Evolutionary conservation across 2,888 invertebrate species (phyloP).

Genomic region (Atrina japonica): DNA sequence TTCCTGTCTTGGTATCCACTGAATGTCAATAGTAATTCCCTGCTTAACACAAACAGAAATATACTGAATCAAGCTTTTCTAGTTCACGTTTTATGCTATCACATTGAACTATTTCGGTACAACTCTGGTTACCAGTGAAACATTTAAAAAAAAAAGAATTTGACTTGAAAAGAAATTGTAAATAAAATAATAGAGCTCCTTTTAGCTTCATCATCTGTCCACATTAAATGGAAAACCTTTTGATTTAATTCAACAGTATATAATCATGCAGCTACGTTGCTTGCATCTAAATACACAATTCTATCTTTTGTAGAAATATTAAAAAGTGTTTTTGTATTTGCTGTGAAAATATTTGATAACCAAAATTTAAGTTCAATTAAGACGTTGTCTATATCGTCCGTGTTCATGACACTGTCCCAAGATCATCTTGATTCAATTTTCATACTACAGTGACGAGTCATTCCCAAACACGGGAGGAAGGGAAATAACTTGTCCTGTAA

Average conservation of each 20-base stretch:
- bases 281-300: neutral
- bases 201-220: constrained; percentile 10
- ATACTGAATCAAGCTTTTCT: constrained; percentile 1
- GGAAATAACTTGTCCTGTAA: constrained; percentile 17
- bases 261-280: neutral
- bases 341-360: neutral
- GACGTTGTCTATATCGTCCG: constrained; percentile 3
- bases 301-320: neutral
- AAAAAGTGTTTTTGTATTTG: neutral
- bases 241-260: constrained; percentile 2
- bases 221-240: constrained; percentile 12
- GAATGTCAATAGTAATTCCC: no score
- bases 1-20: no score
- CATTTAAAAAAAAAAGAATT: constrained; percentile 14
- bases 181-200: constrained; percentile 6
- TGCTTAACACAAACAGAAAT: no score
- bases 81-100: constrained; percentile 2
- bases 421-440: constrained; percentile 11
- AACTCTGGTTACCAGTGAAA: constrained; percentile 13
- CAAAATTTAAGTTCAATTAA: constrained; percentile 9
- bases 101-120: constrained; percentile 8
- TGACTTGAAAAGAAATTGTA: constrained; percentile 1
- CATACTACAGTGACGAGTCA: constrained; percentile 19
- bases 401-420: constrained; percentile 7
- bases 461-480: constrained; percentile 8